Conservation (phyloP, 2,113 vertebrate genomes). For the Bufo bufo region DNA sequence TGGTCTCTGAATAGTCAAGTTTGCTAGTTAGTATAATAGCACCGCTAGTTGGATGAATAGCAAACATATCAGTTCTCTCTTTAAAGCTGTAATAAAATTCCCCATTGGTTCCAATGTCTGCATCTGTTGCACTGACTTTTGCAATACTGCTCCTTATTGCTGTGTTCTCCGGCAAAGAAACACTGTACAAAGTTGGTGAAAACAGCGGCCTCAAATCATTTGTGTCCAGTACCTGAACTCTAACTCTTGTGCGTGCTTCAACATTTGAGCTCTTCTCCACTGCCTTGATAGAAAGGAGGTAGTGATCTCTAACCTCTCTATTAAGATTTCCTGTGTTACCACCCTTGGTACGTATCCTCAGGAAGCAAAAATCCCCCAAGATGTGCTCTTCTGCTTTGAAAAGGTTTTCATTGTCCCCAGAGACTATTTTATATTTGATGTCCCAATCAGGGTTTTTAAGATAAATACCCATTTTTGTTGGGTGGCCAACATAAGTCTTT, state of each 20-base stretch:
- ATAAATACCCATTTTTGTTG: slow-evolving; percentile 93
- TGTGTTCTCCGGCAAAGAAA: slow-evolving; percentile 91
- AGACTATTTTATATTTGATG: slow-evolving; percentile 94
- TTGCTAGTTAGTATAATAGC: slow-evolving; percentile 87
- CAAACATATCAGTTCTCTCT: slow-evolving; percentile 93
- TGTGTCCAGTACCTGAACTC: slow-evolving; percentile 93
- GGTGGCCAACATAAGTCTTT: slow-evolving; percentile 92
- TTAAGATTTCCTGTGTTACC: slow-evolving; percentile 97
- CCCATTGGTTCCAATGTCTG: slow-evolving; percentile 96
- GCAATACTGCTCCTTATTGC: slow-evolving; percentile 89
- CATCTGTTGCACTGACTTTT: slow-evolving; percentile 92
- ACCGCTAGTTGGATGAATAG: slow-evolving; percentile 94
- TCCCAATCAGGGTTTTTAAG: slow-evolving; percentile 85
- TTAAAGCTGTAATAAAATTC: slow-evolving; percentile 98
- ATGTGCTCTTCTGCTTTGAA: slow-evolving; percentile 97
- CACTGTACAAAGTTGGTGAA: slow-evolving; percentile 94
- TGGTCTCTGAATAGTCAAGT: slow-evolving; percentile 84
- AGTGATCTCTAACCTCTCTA: slow-evolving; percentile 94
- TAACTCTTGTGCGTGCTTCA: slow-evolving; percentile 83
- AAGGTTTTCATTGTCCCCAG: slow-evolving; percentile 94
- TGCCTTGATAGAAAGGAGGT: slow-evolving; percentile 87
- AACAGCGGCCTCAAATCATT: slow-evolving; percentile 95
- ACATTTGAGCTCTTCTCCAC: slow-evolving; percentile 83
- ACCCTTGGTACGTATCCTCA: slow-evolving; percentile 98
- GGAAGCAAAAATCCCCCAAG: slow-evolving; percentile 94